Evolutionary conservation across 2,113 vertebrate species (phyloP), one percentile per base, ranked within the genome.

Genomic region (Corythornis vintsioides): DNA sequence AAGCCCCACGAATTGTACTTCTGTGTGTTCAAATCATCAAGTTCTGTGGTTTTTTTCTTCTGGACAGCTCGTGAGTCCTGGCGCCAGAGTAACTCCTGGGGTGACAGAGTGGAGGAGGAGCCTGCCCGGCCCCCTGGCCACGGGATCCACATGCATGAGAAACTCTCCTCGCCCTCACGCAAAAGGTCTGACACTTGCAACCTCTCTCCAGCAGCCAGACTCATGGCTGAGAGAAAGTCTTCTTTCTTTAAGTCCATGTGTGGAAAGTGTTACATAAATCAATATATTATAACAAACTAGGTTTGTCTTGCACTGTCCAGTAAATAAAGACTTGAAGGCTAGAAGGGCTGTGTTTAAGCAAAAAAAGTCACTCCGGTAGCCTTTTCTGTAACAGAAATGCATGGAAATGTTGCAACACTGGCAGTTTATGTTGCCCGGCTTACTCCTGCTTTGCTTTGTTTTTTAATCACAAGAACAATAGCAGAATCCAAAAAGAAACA

Each of bases 401-500:
- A 21, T 31, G 64, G 63, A 89, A 66, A 4, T 71, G 42, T 76
- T 74, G 56, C 42, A 80, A 6, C 18, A 1, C 48, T 91, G 76
- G 80, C 74, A 55, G 19, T 35, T 82, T 75, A 45, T 33, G 50
- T 69, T 86, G 38, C 90, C 60, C 95, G 40, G 79, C 53, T 96
- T 61, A 40, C 25, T 60, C 70, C 72, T 82, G 18, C 26, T 94
- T 52, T 96, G 21, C 69, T 79, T 79, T 96, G 22, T 16, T 82
- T 96, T 50, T 94, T 56, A 93, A n/a, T 97, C 96, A 88, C 96
- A 98, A 99, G 99, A 96, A 99, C 99, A 88, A 99, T 99, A 87
- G 99, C 99, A 29, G 99, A 99, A 97, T 99, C 99, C n/a, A 99
- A 99, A 97, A 99, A 99, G 98, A 99, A 99, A 96, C 98, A 99